Evolutionary conservation across 2,113 vertebrate genomes (phyloP), one percentile per base, ranked within the genome.

Genomic region (Malurus cyaneus): DNA sequence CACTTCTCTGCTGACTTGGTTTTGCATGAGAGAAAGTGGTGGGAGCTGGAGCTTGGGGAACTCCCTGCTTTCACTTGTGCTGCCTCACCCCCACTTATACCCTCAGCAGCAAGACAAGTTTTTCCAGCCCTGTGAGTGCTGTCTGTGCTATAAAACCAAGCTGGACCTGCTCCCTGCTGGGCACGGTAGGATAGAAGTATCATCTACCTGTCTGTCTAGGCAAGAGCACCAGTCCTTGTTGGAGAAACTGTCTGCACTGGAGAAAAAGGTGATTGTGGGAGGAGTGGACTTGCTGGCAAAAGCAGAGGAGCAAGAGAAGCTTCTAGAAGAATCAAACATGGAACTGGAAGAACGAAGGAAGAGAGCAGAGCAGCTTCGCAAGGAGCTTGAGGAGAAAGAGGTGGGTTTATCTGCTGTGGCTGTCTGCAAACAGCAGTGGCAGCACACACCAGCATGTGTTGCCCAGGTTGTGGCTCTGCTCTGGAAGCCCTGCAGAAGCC

Each of bases 241-340:
- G 88, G 99, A 99, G 94, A 99, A 99, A 83, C 96, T 99, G 67
- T 99, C 98, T 24, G 98, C 98, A 5, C 67, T 99, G 82, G 99
- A 99, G 97, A 99, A 99, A 93, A 99, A 99, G 91, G 99, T 99
- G 78, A 99, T 99, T 34, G 99, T 99, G 42, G 99, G 99, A 57
- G 99, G 99, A 52, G 99, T 99, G 83, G 99, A 99, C 96, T 98
- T 99, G 86, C 92, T 99, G 97, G 99, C 99, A 50, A 99, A 99
- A 97, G 99, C 99, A 47, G 99, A 99, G 95, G 99, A 99, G 95
- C 99, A 99, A 88, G 99, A 99, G 96, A 99, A 98, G 94, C 99
- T 99, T 87, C 97, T 99, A 44, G 98, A 99, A 82, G 99, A 99
- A 96, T 99, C 99, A n/a, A 99, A 99, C 93, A 98, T 98, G 95